Evolutionary conservation across 2,113 vertebrate genomes (phyloP), one percentile per base, ranked within the genome.

Genomic region (Alaudala cheleensis): DNA sequence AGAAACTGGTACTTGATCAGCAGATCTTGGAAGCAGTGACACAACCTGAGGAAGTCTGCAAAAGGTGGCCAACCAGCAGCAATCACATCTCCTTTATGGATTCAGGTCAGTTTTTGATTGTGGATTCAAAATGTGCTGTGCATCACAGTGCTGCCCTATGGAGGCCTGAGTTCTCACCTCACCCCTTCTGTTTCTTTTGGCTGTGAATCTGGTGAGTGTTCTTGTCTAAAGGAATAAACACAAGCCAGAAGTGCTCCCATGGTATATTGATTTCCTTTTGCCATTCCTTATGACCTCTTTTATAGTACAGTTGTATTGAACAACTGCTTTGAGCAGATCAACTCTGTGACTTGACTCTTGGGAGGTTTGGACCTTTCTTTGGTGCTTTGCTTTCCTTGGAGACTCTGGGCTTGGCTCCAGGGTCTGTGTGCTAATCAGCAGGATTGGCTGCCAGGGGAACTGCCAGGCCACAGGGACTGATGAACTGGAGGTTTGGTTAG

Each of bases 111-210:
- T n/a, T 72, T 92, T 65, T 3, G 2, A 28, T 25, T 42, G 23
- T 61, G 42, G 47, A 50, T 57, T 54, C 40, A 25, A 1, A 45
- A 24, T 14, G 29, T 47, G 42, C 85, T 22, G 57, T 2, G 0
- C 3, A 0, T 57, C 54, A 31, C 45, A 29, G 42, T 4, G 1
- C 69, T 40, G 54, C 69, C 5, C 1, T 44, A 1, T 2, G 2
- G 33, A 64, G 15, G 29, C 23, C 54, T 49, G 57, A 51, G 14
- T 39, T 71, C 70, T 72, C 66, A 19, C 24, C 61, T 79, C 7
- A 0, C 20, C 39, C 66, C 34, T 86, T 39, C 56, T 53, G 5
- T 47, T 56, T 81, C 76, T 78, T 14, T 40, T 81, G 65, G 13
- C 60, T 54, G 9, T 61, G 86, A 37, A 39, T 61, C 39, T 82